phyloP scores from a whole-genome alignment of 2,113 vertebrate species.

The Helogale parvula region DNA sequence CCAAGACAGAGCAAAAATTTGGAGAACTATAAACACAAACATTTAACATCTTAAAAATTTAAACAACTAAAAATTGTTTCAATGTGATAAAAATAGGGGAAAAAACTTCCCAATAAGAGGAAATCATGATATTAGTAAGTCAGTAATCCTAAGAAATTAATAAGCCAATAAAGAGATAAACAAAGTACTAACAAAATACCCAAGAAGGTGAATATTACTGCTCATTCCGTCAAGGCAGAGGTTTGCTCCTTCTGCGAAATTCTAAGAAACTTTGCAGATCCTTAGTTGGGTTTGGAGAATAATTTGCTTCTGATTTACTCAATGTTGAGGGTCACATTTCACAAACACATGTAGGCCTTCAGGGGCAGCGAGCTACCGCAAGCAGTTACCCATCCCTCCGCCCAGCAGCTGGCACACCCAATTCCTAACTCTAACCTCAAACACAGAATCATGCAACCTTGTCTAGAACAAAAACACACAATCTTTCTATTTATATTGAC shows the following conservation, averaged over 20 bases:
- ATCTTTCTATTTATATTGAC: background rate
- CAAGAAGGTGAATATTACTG: background rate
- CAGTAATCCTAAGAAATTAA: background rate
- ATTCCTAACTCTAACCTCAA: constrained; percentile 36
- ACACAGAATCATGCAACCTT: background rate
- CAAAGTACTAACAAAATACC: background rate
- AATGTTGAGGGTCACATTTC: constrained; percentile 1
- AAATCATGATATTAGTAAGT: background rate
- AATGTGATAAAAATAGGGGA: background rate
- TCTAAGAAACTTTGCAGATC: background rate
- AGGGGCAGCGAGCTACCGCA: background rate
- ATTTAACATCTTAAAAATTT: constrained; percentile 10
- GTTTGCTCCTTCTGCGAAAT: background rate
- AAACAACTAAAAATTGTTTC: background rate
- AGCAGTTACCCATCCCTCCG: background rate
- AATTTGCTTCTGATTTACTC: constrained; percentile 21
- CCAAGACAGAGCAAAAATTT: constrained; percentile 19
- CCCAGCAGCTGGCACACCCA: background rate
- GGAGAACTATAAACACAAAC: constrained; percentile 48
- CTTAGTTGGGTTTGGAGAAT: background rate
- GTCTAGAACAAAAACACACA: background rate
- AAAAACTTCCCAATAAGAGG: constrained; percentile 18
- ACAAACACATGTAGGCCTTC: background rate
- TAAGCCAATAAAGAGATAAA: background rate
- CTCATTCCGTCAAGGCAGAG: background rate